Conservation (phyloP, 2,113 vertebrate genomes). For the Zosterops pallidus region DNA sequence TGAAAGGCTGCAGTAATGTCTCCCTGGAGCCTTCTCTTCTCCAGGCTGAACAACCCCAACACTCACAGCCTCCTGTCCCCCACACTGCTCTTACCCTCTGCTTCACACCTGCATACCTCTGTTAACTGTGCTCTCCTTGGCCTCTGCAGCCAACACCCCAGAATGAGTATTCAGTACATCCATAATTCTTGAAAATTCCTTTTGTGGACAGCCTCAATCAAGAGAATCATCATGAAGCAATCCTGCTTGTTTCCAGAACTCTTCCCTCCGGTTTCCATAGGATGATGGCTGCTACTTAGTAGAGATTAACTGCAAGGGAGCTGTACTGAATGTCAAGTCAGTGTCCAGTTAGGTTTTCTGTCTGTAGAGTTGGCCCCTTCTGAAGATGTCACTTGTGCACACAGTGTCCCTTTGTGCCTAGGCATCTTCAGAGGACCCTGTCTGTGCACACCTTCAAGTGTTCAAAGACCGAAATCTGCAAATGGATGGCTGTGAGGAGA, state of each 20-base stretch:
- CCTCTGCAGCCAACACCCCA: neutral
- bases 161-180: fast-evolving
- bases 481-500: neutral
- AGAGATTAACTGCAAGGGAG: neutral
- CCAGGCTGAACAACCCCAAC: neutral
- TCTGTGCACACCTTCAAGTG: neutral
- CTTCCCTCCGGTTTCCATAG: neutral
- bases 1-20: neutral
- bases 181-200: neutral
- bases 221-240: neutral
- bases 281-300: neutral
- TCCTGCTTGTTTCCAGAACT: neutral
- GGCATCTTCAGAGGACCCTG: neutral
- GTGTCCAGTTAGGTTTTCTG: neutral
- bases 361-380: neutral
- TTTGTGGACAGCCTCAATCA: neutral
- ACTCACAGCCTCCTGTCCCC: neutral
- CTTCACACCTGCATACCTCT: neutral
- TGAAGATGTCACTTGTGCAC: neutral
- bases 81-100: neutral
- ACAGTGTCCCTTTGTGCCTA: neutral
- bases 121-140: neutral
- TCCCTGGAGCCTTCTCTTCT: neutral
- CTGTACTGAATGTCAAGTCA: neutral
- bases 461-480: neutral